Percentiles rank a stretch among this genome's conserved stretches.
phyloP scores from a whole-genome alignment of 1,140 invertebrate genomes.

The Diploscapter pachys region DNA sequence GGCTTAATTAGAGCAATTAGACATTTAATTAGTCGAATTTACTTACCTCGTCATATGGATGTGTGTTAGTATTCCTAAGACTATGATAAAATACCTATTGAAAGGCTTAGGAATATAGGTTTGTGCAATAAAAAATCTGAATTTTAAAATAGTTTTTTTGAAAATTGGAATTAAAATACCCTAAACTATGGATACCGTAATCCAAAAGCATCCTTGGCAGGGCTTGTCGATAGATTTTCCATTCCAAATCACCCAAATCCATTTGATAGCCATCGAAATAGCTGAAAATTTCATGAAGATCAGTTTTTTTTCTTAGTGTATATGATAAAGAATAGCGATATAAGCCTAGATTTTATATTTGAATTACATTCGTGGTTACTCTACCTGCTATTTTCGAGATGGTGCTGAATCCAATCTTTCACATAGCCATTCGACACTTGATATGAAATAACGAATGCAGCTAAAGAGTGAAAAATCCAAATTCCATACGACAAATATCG shows the following conservation, averaged over 20 bases:
- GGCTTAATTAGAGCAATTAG: slow-evolving; percentile 16
- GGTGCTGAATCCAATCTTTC: slow-evolving; percentile 33
- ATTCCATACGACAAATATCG: slow-evolving; percentile 23
- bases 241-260: slow-evolving; percentile 33
- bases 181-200: slow-evolving; percentile 2
- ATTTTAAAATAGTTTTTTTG: not conserved
- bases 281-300: slow-evolving; percentile 25
- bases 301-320: not conserved
- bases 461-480: slow-evolving; percentile 34
- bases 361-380: not conserved
- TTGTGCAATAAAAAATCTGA: not conserved
- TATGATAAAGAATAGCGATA: slow-evolving; percentile 6
- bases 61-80: slow-evolving; percentile 14
- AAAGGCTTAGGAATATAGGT: slow-evolving; percentile 12
- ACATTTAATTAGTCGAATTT: not conserved
- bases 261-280: slow-evolving; percentile 25
- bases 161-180: not conserved
- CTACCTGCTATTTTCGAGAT: slow-evolving; percentile 32
- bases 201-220: slow-evolving; percentile 12
- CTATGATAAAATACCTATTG: not conserved
- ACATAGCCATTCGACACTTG: slow-evolving; percentile 18
- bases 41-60: slow-evolving; percentile 24
- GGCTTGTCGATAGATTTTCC: slow-evolving; percentile 29
- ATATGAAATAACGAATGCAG: slow-evolving; percentile 34
- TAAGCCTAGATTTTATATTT: not conserved